A percentile compares a stretch with the other conserved stretches of the same genome.
Evolutionary conservation across 2,113 vertebrate genomes (phyloP).

Genomic region (Trematomus loennbergii): DNA sequence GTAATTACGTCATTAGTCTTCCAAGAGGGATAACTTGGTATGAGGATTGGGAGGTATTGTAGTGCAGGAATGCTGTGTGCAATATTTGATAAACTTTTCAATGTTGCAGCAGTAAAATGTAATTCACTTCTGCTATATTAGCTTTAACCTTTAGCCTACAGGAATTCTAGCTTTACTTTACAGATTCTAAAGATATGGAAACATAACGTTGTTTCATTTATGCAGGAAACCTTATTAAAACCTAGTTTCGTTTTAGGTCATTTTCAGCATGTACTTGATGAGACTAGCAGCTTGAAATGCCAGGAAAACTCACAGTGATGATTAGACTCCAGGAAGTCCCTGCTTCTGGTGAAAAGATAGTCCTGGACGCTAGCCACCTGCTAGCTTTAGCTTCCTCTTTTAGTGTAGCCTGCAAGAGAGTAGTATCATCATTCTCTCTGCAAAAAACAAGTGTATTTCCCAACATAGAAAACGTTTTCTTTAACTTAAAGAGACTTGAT

Average conservation of each 20-base stretch:
- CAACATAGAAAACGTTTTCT: background rate
- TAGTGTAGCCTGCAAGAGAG: background rate
- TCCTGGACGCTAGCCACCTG: background rate
- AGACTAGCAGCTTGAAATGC: constrained; percentile 12
- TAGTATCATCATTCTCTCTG: background rate
- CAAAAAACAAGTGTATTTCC: background rate
- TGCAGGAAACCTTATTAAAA: background rate
- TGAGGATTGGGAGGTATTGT: background rate
- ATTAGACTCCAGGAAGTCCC: background rate
- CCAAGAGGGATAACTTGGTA: constrained; percentile 27
- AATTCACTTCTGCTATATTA: background rate
- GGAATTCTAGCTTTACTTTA: background rate
- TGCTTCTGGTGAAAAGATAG: background rate
- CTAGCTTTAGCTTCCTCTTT: background rate
- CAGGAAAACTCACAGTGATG: background rate
- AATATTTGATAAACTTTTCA: constrained; percentile 8
- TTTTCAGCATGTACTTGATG: background rate
- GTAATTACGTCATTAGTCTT: constrained; percentile 38
- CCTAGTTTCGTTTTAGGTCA: background rate
- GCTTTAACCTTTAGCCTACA: background rate
- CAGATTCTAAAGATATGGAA: background rate
- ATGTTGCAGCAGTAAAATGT: constrained; percentile 2
- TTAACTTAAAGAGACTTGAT: constrained; percentile 6
- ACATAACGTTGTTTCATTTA: background rate
- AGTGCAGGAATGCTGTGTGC: background rate